Evolutionary conservation across 2,113 vertebrate species (phyloP).

Genomic region (Kryptolebias marmoratus): DNA sequence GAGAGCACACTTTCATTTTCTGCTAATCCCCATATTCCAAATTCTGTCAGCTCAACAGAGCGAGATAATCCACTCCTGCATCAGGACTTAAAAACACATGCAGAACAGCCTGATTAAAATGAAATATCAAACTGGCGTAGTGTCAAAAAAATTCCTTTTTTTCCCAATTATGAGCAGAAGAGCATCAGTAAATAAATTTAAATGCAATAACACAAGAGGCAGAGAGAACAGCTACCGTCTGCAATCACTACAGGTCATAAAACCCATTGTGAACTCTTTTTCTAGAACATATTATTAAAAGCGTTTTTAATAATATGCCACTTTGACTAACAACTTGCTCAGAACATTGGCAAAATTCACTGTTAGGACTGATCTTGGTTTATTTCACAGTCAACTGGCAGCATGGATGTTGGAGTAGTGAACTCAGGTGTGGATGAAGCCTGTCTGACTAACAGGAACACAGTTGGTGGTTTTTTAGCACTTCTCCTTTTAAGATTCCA

Average conservation of each 20-base stretch:
- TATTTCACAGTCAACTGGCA: neutral
- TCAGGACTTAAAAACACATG: slow-evolving; percentile 28
- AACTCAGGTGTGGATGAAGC: slow-evolving; percentile 6
- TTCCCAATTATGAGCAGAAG: neutral
- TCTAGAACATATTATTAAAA: neutral
- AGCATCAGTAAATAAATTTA: neutral
- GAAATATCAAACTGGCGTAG: slow-evolving; percentile 1
- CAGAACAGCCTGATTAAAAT: slow-evolving; percentile 16
- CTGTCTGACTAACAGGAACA: slow-evolving; percentile 1
- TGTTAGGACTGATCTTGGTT: neutral
- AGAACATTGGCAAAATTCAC: neutral
- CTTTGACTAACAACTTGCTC: neutral
- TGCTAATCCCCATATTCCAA: slow-evolving; percentile 17
- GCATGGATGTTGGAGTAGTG: too few relatives aligned
- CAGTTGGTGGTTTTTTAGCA: slow-evolving; percentile 14
- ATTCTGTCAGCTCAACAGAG: slow-evolving; percentile 11
- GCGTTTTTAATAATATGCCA: too few relatives aligned
- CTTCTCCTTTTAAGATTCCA: slow-evolving; percentile 25
- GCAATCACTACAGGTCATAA: neutral
- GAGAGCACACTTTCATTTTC: slow-evolving; percentile 41
- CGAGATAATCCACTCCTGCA: slow-evolving; percentile 24
- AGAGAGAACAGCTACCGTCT: neutral
- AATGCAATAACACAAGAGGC: neutral
- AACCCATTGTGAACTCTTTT: neutral
- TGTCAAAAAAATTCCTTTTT: neutral